Evolutionary conservation across 2,888 invertebrate genomes (phyloP).

Genomic region (Catocala fraxini): DNA sequence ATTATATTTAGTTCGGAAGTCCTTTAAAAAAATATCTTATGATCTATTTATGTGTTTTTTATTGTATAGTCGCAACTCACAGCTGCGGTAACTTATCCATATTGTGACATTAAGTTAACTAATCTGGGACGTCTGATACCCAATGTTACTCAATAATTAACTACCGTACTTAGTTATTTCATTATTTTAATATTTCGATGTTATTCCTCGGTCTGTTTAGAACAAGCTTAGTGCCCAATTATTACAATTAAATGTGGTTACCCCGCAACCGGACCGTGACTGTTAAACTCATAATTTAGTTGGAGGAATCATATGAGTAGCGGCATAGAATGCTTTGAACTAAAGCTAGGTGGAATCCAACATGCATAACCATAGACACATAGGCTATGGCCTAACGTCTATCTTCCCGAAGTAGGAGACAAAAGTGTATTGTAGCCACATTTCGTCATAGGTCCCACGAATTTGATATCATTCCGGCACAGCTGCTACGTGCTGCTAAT

Average conservation of each 20-base stretch:
- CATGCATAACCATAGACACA: not conserved
- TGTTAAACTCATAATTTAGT: conserved; percentile 32
- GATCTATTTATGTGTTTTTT: too few relatives aligned
- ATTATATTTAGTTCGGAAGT: too few relatives aligned
- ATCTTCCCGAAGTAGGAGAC: too few relatives aligned
- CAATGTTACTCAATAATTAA: conserved; percentile 27
- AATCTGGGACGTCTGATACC: conserved; percentile 11
- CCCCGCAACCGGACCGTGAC: conserved; percentile 60
- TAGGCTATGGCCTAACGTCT: too few relatives aligned
- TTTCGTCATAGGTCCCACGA: too few relatives aligned
- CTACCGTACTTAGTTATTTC: conserved; percentile 29
- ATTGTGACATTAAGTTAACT: conserved; percentile 26
- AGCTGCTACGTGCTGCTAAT: too few relatives aligned
- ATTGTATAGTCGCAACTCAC: too few relatives aligned
- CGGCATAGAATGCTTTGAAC: not conserved
- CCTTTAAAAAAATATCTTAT: too few relatives aligned
- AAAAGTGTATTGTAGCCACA: too few relatives aligned
- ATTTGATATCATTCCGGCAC: too few relatives aligned
- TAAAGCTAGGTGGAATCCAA: not conserved
- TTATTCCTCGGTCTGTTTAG: conserved; percentile 67
- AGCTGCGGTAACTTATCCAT: not conserved
- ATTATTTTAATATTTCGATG: conserved; percentile 46
- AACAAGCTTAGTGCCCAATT: conserved; percentile 56
- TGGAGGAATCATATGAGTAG: conserved; percentile 2
- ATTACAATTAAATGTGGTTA: conserved; percentile 52